These are phyloP conservation scores for Collichthys lucidus DNA, from an alignment of 2,113 vertebrate genomes.

Conservation along the genomic window DNA sequence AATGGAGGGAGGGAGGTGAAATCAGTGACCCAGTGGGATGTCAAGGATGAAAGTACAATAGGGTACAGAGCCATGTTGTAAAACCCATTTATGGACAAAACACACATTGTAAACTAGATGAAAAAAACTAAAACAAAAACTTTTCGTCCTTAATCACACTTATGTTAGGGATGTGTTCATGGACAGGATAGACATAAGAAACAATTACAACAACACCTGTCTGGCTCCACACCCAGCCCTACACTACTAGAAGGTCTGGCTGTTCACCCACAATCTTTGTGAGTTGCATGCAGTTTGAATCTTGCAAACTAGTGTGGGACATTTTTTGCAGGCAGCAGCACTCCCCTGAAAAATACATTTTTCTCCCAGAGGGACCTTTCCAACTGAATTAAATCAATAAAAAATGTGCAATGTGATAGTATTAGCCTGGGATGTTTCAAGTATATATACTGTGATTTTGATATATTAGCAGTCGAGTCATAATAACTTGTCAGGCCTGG, in stretches of 20 bases:
- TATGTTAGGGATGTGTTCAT: background rate
- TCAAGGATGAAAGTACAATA: background rate
- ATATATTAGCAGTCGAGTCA: no score
- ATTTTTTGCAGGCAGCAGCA: no score
- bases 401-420: no score
- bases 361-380: no score
- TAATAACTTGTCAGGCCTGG: no score
- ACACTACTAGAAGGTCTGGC: background rate
- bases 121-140: background rate
- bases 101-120: background rate
- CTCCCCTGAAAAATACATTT: no score
- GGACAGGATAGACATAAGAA: background rate
- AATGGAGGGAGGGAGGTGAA: background rate
- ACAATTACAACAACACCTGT: background rate
- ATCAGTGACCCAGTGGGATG: background rate
- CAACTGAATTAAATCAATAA: no score
- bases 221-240: background rate
- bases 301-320: no score
- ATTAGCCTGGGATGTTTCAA: no score
- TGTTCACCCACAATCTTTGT: background rate
- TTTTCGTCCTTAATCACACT: no score
- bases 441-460: no score
- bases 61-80: background rate
- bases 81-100: background rate
- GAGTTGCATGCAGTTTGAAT: no score